Percentiles rank a stretch among this genome's conserved stretches.
These are phyloP conservation scores for Catalaphyllia jardinei DNA, from an alignment of 64 coral and sea anemone genomes.

Conservation along the genomic window DNA sequence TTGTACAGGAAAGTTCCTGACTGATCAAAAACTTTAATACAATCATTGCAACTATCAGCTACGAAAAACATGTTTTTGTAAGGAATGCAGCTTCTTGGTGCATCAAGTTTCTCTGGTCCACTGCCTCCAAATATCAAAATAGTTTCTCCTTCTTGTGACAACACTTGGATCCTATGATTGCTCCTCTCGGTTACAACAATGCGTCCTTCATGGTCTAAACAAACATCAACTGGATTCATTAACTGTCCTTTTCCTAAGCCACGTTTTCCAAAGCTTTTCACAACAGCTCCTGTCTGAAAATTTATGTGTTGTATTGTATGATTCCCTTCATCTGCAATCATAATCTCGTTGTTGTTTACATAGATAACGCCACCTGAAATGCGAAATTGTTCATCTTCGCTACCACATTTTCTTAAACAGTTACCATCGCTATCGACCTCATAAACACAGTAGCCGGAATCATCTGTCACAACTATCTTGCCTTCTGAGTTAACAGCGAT, in stretches of 20 bases:
- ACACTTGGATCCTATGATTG: conserved; percentile 34
- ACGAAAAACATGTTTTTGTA: conserved; percentile 10
- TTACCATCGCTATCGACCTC: neutral
- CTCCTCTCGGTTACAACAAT: conserved; percentile 44
- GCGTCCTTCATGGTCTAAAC: conserved; percentile 28
- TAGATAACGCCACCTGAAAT: conserved; percentile 16
- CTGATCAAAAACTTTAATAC: conserved; percentile 39
- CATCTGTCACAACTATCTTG: conserved; percentile 21
- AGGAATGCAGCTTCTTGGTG: conserved; percentile 6
- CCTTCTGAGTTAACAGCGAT: conserved; percentile 26
- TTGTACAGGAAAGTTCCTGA: neutral
- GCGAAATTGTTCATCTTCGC: neutral
- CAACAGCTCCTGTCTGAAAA: conserved; percentile 20
- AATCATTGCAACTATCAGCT: conserved; percentile 15
- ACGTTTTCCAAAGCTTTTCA: neutral
- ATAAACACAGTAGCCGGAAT: neutral
- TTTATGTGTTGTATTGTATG: conserved; percentile 34
- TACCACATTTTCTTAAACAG: conserved; percentile 6
- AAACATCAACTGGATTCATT: conserved; percentile 2
- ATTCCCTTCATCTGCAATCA: conserved; percentile 50
- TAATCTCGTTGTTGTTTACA: conserved; percentile 9
- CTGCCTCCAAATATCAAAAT: neutral
- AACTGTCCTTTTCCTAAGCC: conserved; percentile 41
- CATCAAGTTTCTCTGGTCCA: neutral
- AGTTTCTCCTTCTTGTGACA: neutral